Percentiles rank a stretch among this genome's conserved stretches.
These are phyloP conservation scores for Stegophylla sp. DNA, from an alignment of 2,888 invertebrate genomes.

Conservation along the genomic window DNA sequence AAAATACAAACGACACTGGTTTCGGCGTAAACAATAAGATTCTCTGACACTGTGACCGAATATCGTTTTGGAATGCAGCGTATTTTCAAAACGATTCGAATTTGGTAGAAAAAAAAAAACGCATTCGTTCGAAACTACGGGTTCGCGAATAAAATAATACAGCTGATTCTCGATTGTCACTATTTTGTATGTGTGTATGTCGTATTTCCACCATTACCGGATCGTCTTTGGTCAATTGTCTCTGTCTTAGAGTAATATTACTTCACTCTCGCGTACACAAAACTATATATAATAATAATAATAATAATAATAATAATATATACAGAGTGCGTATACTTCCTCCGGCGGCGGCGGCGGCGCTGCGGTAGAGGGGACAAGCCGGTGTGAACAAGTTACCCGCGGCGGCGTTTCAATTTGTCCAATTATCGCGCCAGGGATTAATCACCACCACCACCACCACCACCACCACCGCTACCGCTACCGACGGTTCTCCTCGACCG, in stretches of 20 bases:
- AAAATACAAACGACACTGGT: background rate
- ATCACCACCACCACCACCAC: conserved; percentile 16
- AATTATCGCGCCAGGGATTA: conserved; percentile 54
- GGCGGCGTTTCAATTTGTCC: conserved; percentile 58
- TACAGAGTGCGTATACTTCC: conserved; percentile 1
- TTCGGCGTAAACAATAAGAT: background rate
- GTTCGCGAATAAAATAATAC: background rate
- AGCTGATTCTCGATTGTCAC: background rate
- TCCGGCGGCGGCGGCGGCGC: background rate
- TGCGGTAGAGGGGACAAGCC: background rate
- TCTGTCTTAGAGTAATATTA: no score
- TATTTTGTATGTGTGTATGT: background rate
- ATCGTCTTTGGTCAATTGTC: background rate
- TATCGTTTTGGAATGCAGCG: background rate
- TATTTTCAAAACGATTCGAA: background rate
- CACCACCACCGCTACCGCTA: conserved; percentile 18
- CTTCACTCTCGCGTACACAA: background rate
- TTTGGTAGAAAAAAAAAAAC: background rate
- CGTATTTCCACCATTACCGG: background rate
- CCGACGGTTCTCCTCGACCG: no score
- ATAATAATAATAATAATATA: no score
- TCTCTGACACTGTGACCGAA: background rate
- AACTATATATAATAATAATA: no score
- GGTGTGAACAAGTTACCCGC: conserved; percentile 53
- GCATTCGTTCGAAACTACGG: background rate